A percentile compares a stretch with the other conserved stretches of the same genome.
Conservation (phyloP, 2,888 invertebrate species). For the Dromius quadrimaculatus region DNA sequence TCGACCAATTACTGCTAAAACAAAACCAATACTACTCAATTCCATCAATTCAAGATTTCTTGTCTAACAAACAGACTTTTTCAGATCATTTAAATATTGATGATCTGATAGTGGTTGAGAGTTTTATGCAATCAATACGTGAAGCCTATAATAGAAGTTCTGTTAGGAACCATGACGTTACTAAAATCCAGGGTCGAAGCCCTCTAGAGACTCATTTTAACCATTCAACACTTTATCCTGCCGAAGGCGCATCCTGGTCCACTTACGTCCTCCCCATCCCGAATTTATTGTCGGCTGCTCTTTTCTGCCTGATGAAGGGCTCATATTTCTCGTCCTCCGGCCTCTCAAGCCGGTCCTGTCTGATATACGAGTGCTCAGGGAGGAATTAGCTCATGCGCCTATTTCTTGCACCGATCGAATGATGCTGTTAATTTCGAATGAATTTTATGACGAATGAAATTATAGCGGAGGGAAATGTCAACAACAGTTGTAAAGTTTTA, state of each 20-base stretch:
- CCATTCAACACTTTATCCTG: slow-evolving; percentile 52
- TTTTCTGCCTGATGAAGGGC: slow-evolving; percentile 46
- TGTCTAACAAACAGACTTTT: too few relatives aligned
- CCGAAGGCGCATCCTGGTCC: slow-evolving; percentile 24
- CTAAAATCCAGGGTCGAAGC: slow-evolving; percentile 7
- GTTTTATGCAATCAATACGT: too few relatives aligned
- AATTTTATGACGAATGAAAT: slow-evolving; percentile 9
- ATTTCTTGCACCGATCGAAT: background rate
- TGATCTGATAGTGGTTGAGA: too few relatives aligned
- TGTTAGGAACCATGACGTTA: slow-evolving; percentile 44
- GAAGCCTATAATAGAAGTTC: too few relatives aligned
- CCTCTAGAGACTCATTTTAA: slow-evolving; percentile 50
- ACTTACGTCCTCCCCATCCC: slow-evolving; percentile 41
- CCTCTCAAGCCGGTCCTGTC: slow-evolving; percentile 12
- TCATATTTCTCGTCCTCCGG: slow-evolving; percentile 41
- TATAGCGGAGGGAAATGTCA: slow-evolving; percentile 4
- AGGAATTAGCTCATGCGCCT: background rate
- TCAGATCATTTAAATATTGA: too few relatives aligned
- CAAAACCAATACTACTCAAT: too few relatives aligned
- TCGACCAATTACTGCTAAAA: too few relatives aligned
- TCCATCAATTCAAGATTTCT: too few relatives aligned
- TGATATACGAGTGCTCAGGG: slow-evolving; percentile 26
- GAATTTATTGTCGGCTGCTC: slow-evolving; percentile 45
- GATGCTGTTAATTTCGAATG: slow-evolving; percentile 2
- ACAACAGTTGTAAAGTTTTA: slow-evolving; percentile 7